Evolutionary conservation across 2,888 invertebrate species (phyloP).

Genomic region (Leucozona laternaria): DNA sequence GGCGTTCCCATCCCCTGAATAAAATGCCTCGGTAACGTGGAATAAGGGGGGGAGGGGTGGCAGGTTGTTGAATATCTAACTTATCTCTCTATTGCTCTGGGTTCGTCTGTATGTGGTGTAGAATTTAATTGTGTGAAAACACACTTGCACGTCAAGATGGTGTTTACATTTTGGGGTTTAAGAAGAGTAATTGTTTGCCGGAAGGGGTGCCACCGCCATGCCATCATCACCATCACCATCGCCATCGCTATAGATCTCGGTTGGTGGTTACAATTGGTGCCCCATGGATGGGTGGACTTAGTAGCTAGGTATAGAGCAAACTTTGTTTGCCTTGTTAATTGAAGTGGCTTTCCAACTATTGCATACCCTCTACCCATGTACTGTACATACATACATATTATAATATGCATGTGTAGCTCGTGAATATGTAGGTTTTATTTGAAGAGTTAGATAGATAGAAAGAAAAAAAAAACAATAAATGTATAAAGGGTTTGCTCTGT

Average conservation of each 20-base stretch:
- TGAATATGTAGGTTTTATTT: background rate
- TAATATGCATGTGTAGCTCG: background rate
- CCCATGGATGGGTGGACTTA: slow-evolving; percentile 50
- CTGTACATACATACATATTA: no score
- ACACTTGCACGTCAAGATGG: slow-evolving; percentile 72
- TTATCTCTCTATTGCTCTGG: slow-evolving; percentile 24
- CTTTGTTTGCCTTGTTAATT: slow-evolving; percentile 73
- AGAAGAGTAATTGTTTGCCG: slow-evolving; percentile 64
- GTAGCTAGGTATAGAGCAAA: slow-evolving; percentile 12
- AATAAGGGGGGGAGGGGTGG: background rate
- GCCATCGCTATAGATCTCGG: background rate
- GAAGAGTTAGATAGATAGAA: background rate
- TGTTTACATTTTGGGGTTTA: slow-evolving; percentile 73
- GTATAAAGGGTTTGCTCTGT: slow-evolving; percentile 12
- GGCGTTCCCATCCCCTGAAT: slow-evolving; percentile 1
- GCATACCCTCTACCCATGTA: background rate
- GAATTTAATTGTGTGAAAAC: slow-evolving; percentile 72
- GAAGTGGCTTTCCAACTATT: slow-evolving; percentile 60
- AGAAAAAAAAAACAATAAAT: background rate
- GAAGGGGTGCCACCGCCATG: slow-evolving; percentile 9
- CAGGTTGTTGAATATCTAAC: background rate
- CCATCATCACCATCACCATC: no score
- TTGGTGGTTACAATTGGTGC: background rate
- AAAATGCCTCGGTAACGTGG: no score
- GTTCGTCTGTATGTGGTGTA: slow-evolving; percentile 32